A percentile compares a stretch with the other conserved stretches of the same genome.
phyloP scores from a whole-genome alignment of 2,888 invertebrate species.

The Ganaspis brasiliensis region DNA sequence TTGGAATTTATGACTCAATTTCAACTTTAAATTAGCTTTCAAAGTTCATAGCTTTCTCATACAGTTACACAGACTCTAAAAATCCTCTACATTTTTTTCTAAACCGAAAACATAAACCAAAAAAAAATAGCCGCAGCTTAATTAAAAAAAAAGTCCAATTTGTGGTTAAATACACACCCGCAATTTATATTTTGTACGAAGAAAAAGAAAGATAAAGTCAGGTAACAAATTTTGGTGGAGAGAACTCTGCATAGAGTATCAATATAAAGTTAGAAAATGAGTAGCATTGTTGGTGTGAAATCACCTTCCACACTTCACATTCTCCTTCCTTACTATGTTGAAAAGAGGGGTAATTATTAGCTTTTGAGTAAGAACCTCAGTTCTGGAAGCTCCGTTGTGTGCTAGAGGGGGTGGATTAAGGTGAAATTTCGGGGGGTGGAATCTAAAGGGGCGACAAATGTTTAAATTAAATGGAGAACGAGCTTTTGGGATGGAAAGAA shows the following conservation, averaged over 20 bases:
- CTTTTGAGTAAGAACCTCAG: constrained; percentile 49
- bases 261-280: constrained; percentile 3
- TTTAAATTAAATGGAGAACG: constrained; percentile 54
- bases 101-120: constrained; percentile 46
- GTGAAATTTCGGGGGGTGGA: background rate
- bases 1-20: constrained; percentile 75
- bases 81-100: background rate
- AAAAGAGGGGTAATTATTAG: constrained; percentile 62
- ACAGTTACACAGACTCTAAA: constrained; percentile 46
- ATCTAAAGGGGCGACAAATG: constrained; percentile 50
- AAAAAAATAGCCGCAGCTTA: no score
- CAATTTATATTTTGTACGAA: no score
- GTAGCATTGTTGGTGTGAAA: background rate
- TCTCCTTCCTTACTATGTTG: constrained; percentile 48
- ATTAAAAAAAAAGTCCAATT: no score
- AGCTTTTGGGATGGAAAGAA: constrained; percentile 40
- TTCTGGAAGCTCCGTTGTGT: background rate
- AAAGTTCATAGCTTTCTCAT: constrained; percentile 57
- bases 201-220: no score
- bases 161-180: no score
- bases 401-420: background rate
- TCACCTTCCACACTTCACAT: background rate
- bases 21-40: constrained; percentile 68
- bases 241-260: no score
- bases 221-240: no score